Conservation (phyloP, 2,113 vertebrate species). For the Megaleporinus macrocephalus region DNA sequence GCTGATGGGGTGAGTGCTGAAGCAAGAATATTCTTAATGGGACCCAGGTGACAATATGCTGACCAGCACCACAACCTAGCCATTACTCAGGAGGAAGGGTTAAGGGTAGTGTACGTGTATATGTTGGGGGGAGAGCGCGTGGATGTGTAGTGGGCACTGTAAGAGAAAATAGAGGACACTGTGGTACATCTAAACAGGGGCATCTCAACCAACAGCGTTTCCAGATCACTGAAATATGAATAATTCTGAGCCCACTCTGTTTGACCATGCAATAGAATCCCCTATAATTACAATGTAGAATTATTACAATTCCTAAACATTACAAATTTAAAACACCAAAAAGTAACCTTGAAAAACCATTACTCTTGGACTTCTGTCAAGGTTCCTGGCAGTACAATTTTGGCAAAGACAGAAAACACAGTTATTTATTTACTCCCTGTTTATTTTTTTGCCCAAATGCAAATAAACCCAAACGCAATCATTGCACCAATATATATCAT, state of each 20-base stretch:
- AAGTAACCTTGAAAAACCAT: not conserved
- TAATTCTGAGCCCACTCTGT: not conserved
- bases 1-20: constrained; percentile 68
- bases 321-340: not conserved
- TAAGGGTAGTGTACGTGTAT: constrained; percentile 42
- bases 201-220: not conserved
- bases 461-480: too few relatives aligned
- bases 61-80: constrained; percentile 73
- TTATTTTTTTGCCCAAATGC: too few relatives aligned
- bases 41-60: constrained; percentile 80
- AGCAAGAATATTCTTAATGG: constrained; percentile 77
- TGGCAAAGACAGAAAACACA: not conserved
- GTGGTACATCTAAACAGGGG: not conserved
- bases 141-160: not conserved
- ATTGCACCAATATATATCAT: too few relatives aligned
- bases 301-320: not conserved
- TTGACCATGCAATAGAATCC: too few relatives aligned
- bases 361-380: not conserved
- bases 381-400: not conserved
- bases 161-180: not conserved
- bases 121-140: constrained; percentile 26
- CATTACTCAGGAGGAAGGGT: constrained; percentile 69
- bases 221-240: not conserved
- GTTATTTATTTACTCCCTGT: too few relatives aligned
- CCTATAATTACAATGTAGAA: too few relatives aligned